A percentile compares a stretch with the other conserved stretches of the same genome.
Conservation (phyloP, 2,797 vertebrate genomes). For the Cichlasoma orientale region DNA sequence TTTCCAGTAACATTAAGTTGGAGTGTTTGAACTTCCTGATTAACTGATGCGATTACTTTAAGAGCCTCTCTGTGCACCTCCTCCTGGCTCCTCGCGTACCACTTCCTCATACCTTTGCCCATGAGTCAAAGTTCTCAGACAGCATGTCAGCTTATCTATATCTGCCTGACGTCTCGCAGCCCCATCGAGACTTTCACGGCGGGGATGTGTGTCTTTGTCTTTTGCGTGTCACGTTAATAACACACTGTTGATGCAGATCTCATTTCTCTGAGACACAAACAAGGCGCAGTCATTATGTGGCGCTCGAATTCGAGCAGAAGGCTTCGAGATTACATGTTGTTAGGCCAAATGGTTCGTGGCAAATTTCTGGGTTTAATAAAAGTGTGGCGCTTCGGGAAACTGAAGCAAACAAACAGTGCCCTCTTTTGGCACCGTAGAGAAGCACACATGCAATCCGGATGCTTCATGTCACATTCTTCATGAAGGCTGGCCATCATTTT, state of each 20-base stretch:
- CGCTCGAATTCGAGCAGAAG: constrained; percentile 7
- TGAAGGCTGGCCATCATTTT: background rate
- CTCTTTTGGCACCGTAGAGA: constrained; percentile 48
- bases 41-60: constrained; percentile 16
- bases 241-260: constrained; percentile 14
- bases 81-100: constrained; percentile 23
- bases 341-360: constrained; percentile 6
- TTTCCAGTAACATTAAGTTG: constrained; percentile 37
- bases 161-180: constrained; percentile 43
- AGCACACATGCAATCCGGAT: background rate
- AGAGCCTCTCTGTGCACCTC: background rate
- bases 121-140: constrained; percentile 75
- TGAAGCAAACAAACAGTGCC: constrained; percentile 58
- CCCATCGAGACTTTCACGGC: constrained; percentile 19
- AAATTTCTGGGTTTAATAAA: constrained; percentile 20
- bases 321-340: background rate
- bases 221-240: constrained; percentile 35
- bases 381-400: constrained; percentile 2
- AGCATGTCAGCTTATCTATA: constrained; percentile 57
- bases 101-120: constrained; percentile 80
- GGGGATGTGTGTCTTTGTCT: constrained; percentile 6
- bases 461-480: background rate
- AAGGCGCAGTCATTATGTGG: background rate
- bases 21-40: constrained; percentile 22
- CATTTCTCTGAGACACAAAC: constrained; percentile 10